A percentile compares a stretch with the other conserved stretches of the same genome.
Conservation (phyloP, 1,140 invertebrate species). For the Eulimnadia texana region DNA sequence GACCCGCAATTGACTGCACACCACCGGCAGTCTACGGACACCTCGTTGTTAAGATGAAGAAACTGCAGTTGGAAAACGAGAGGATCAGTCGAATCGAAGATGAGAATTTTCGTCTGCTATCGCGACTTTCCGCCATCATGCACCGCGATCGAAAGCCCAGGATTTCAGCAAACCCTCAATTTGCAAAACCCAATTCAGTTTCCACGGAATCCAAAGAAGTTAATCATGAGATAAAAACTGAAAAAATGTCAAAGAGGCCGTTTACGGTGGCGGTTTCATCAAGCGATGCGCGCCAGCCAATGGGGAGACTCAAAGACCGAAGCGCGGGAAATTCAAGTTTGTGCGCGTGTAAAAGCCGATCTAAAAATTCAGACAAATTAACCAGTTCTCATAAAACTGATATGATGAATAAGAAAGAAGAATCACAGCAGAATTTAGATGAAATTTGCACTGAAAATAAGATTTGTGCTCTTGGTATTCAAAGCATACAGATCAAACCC, state of each 20-base stretch:
- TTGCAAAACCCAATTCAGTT: not conserved
- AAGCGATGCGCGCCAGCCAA: not conserved
- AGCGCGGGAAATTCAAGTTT: not conserved
- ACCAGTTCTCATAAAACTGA: too few species aligned
- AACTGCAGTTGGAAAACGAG: conserved; percentile 13
- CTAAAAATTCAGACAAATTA: too few species aligned
- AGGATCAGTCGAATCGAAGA: conserved; percentile 6
- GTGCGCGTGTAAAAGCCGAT: not conserved
- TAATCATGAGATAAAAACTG: not conserved
- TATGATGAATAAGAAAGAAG: too few species aligned
- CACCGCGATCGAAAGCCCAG: conserved; percentile 1
- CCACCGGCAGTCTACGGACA: conserved; percentile 15
- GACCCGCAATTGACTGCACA: not conserved
- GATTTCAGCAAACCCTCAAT: not conserved
- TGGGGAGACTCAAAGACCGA: not conserved
- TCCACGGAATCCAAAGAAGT: too few species aligned
- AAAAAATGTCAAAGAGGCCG: not conserved
- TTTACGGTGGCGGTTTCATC: not conserved
- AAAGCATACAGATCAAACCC: not conserved
- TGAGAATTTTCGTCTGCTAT: conserved; percentile 6
- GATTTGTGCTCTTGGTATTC: not conserved
- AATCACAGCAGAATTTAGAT: too few species aligned
- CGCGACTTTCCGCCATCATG: conserved; percentile 5
- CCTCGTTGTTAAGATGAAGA: conserved; percentile 13
- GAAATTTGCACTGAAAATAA: too few species aligned